Evolutionary conservation across 2,888 invertebrate genomes (phyloP).

Genomic region (Flexamia atlantica): DNA sequence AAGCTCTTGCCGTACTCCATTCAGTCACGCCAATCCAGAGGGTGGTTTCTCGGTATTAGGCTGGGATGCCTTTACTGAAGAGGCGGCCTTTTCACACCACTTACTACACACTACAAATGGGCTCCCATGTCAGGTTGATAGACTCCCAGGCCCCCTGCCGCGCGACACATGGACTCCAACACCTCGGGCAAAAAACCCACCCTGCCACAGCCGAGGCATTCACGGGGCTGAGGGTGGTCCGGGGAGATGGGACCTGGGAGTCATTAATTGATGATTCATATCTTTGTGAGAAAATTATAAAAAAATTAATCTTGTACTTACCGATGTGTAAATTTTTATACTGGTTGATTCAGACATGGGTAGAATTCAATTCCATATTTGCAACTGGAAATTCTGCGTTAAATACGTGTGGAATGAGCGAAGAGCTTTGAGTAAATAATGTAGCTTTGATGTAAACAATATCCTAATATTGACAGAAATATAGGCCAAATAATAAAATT

Average conservation of each 20-base stretch:
- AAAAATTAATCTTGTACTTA: too few relatives aligned
- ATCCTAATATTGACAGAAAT: too few relatives aligned
- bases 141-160: constrained; percentile 7
- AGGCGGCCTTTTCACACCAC: constrained; percentile 14
- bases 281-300: not conserved
- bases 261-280: not conserved
- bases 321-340: too few relatives aligned
- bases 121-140: constrained; percentile 18
- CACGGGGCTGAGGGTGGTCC: not conserved
- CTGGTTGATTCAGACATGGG: too few relatives aligned
- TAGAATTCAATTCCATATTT: too few relatives aligned
- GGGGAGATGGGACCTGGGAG: not conserved
- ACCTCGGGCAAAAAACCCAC: constrained; percentile 4
- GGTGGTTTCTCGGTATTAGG: not conserved
- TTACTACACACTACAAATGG: constrained; percentile 9
- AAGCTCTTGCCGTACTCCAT: not conserved
- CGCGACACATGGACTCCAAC: not conserved
- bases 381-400: too few relatives aligned
- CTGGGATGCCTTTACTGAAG: constrained; percentile 5
- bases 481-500: too few relatives aligned
- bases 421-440: too few relatives aligned
- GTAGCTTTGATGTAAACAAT: too few relatives aligned
- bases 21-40: not conserved
- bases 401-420: too few relatives aligned
- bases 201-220: not conserved